A percentile compares a stretch with the other conserved stretches of the same genome.
Conservation (phyloP, 2,113 vertebrate species). For the Greenwoodochromis staneri region DNA sequence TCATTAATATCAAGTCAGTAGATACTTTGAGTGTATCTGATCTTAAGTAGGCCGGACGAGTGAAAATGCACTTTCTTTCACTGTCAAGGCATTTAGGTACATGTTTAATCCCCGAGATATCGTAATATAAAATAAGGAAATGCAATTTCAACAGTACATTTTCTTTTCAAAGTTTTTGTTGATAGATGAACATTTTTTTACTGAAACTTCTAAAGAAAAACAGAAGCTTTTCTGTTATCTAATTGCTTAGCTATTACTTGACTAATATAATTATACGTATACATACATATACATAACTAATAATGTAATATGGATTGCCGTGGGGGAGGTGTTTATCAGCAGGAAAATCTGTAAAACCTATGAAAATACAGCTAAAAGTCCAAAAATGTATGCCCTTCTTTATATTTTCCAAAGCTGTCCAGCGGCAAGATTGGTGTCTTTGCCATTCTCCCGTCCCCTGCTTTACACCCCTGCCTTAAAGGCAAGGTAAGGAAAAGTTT, state of each 20-base stretch:
- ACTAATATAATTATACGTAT: neutral
- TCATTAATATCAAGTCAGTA: neutral
- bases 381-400: fast-evolving
- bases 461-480: neutral
- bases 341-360: neutral
- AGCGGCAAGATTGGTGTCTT: neutral
- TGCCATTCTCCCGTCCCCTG: neutral
- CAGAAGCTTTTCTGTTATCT: neutral
- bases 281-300: neutral
- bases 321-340: neutral
- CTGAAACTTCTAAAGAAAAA: neutral
- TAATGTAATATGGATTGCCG: neutral
- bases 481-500: neutral
- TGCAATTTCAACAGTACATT: neutral
- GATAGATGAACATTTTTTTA: neutral
- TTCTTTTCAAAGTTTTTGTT: neutral
- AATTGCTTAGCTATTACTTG: neutral
- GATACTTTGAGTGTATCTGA: neutral
- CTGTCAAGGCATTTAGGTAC: neutral
- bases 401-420: neutral
- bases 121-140: neutral
- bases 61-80: neutral
- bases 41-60: neutral
- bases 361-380: neutral
- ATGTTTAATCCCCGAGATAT: neutral